Conservation (phyloP, 1,140 invertebrate species). For the Ganaspis sp. region DNA sequence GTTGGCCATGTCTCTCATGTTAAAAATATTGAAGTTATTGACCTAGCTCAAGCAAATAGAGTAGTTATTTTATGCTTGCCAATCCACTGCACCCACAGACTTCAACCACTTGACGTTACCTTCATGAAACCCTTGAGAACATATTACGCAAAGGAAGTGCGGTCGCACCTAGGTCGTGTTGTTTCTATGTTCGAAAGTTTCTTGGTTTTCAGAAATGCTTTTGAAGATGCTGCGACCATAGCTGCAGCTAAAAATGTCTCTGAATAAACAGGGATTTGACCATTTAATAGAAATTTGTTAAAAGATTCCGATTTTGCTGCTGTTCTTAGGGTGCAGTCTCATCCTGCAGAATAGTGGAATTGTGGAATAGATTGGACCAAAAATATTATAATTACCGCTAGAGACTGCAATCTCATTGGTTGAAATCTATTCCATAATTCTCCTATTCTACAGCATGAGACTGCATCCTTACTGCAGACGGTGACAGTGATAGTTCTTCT, state of each 20-base stretch:
- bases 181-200: slow-evolving; percentile 60
- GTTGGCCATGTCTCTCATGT: slow-evolving; percentile 58
- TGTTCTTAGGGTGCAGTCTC: no score
- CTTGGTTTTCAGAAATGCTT: slow-evolving; percentile 57
- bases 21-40: no score
- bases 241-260: slow-evolving; percentile 62
- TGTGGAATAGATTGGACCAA: no score
- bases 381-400: no score
- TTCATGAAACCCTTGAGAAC: slow-evolving; percentile 59
- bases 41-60: slow-evolving; percentile 42
- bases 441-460: no score
- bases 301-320: neutral
- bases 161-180: slow-evolving; percentile 49
- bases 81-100: slow-evolving; percentile 61
- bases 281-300: neutral
- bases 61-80: slow-evolving; percentile 61
- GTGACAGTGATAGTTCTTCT: no score
- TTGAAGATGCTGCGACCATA: slow-evolving; percentile 59
- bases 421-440: no score
- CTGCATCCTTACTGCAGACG: neutral
- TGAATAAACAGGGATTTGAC: slow-evolving; percentile 58
- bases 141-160: slow-evolving; percentile 59
- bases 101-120: slow-evolving; percentile 65
- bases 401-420: no score
- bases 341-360: no score